phyloP scores from a whole-genome alignment of 2,888 invertebrate genomes.

The Leptodirus hochenwartii region DNA sequence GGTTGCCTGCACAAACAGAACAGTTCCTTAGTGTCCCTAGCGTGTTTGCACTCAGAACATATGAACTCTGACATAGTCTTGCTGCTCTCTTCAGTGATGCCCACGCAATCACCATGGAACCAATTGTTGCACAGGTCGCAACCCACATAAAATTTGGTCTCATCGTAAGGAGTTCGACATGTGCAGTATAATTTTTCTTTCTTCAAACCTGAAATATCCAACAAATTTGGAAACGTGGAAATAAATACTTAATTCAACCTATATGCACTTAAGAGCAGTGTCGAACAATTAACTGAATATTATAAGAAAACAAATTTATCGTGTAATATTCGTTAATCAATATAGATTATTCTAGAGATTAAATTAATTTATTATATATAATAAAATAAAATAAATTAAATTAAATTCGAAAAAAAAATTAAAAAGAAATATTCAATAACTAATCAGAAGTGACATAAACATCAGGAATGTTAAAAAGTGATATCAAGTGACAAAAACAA shows the following conservation, averaged over 20 bases:
- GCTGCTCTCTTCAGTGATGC: slow-evolving; percentile 81
- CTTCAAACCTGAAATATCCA: slow-evolving; percentile 15
- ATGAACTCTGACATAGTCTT: slow-evolving; percentile 80
- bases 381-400: too few species aligned
- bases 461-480: too few species aligned
- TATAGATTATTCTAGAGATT: too few species aligned
- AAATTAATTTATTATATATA: too few species aligned
- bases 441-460: too few species aligned
- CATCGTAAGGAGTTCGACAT: slow-evolving; percentile 89
- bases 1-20: slow-evolving; percentile 94
- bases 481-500: too few species aligned
- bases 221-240: slow-evolving; percentile 10
- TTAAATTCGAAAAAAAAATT: too few species aligned
- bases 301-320: too few species aligned
- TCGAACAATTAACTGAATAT: too few species aligned
- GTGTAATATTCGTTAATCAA: too few species aligned
- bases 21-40: slow-evolving; percentile 75
- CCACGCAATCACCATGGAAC: slow-evolving; percentile 97
- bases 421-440: too few species aligned
- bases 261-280: too few species aligned
- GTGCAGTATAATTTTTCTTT: slow-evolving; percentile 78
- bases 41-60: slow-evolving; percentile 70
- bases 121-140: slow-evolving; percentile 96
- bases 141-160: slow-evolving; percentile 93
- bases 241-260: slow-evolving; percentile 11